Evolutionary conservation across 2,113 vertebrate genomes (phyloP).

Genomic region (Albula goreensis): DNA sequence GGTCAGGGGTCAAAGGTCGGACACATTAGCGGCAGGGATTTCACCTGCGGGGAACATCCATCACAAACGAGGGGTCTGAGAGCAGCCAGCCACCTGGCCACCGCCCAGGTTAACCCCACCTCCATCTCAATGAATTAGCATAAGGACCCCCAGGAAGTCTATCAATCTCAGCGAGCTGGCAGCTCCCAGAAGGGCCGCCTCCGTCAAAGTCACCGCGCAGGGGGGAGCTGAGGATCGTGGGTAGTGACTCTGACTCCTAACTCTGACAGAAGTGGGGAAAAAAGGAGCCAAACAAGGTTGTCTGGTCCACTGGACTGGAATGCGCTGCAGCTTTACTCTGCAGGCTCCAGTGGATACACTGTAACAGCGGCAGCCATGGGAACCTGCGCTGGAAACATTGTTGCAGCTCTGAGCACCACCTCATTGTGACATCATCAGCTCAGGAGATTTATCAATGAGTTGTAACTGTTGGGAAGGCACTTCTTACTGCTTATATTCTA

Average conservation of each 20-base stretch:
- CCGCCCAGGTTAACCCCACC: slow-evolving; percentile 24
- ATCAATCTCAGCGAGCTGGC: slow-evolving; percentile 15
- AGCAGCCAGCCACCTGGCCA: slow-evolving; percentile 26
- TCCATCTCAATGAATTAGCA: slow-evolving; percentile 25
- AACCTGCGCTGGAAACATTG: too few species aligned
- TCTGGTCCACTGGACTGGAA: too few species aligned
- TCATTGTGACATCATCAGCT: too few species aligned
- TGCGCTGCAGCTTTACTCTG: too few species aligned
- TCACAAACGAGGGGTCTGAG: slow-evolving; percentile 19
- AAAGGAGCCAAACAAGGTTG: not conserved
- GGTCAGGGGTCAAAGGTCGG: slow-evolving; percentile 28
- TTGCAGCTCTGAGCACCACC: too few species aligned
- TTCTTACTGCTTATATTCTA: too few species aligned
- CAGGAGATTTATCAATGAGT: too few species aligned
- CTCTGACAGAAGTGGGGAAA: not conserved
- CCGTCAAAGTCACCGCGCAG: slow-evolving; percentile 13
- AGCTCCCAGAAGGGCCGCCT: slow-evolving; percentile 5
- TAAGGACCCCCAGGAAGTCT: slow-evolving; percentile 16
- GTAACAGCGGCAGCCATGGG: too few species aligned
- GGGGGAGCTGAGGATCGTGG: not conserved
- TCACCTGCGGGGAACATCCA: slow-evolving; percentile 19
- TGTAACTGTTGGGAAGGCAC: too few species aligned
- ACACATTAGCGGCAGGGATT: slow-evolving; percentile 4
- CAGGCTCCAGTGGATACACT: too few species aligned
- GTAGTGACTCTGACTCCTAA: not conserved